A percentile compares a stretch with the other conserved stretches of the same genome.
Conservation (phyloP, 1,140 invertebrate genomes). For the Hormaphis cornu region DNA sequence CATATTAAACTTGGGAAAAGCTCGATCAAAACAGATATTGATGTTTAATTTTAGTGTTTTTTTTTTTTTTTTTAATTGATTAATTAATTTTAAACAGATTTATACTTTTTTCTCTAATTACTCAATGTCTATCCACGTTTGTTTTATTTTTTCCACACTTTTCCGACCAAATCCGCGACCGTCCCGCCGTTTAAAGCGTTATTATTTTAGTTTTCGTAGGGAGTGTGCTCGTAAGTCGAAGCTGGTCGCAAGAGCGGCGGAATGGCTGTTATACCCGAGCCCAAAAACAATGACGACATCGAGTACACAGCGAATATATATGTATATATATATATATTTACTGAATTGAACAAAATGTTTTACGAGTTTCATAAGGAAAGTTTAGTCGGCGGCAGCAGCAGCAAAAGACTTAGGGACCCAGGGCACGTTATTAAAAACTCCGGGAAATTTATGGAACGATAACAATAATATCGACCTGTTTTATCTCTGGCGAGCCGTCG, state of each 20-base stretch:
- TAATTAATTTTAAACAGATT: too few relatives aligned
- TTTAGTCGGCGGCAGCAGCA: not conserved
- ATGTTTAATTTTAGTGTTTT: too few relatives aligned
- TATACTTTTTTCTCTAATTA: too few relatives aligned
- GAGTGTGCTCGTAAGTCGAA: too few relatives aligned
- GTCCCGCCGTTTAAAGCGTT: not conserved
- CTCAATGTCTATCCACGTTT: too few relatives aligned
- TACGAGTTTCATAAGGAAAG: slow-evolving; percentile 31
- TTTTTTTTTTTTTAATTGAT: too few relatives aligned
- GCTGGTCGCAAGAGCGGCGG: not conserved
- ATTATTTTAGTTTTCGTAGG: not conserved
- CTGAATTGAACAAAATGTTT: slow-evolving; percentile 32
- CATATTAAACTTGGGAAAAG: too few relatives aligned
- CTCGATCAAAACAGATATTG: too few relatives aligned
- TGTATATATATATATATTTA: too few relatives aligned
- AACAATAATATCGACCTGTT: slow-evolving; percentile 31
- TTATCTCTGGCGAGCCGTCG: slow-evolving; percentile 22
- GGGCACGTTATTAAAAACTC: slow-evolving; percentile 31
- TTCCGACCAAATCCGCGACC: not conserved
- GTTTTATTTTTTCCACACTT: too few relatives aligned
- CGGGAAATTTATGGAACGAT: slow-evolving; percentile 31
- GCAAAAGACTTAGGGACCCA: slow-evolving; percentile 26
- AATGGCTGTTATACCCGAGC: slow-evolving; percentile 16
- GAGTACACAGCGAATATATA: slow-evolving; percentile 13
- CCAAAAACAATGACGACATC: slow-evolving; percentile 26